Conservation (phyloP, 2,888 invertebrate species). For the Rhagonycha lutea region DNA sequence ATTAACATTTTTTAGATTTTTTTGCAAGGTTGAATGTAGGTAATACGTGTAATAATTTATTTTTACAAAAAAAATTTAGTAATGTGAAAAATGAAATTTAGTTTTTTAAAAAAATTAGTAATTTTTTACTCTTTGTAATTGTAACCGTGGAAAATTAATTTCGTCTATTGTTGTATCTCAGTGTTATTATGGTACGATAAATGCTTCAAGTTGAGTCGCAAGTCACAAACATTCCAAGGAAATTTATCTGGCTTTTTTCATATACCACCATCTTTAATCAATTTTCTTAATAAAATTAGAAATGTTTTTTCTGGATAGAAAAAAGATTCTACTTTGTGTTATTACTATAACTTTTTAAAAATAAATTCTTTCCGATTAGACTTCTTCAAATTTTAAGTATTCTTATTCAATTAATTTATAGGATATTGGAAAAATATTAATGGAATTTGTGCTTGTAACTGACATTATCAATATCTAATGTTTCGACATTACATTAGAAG, state of each 20-base stretch:
- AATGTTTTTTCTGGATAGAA: background rate
- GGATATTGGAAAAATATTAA: background rate
- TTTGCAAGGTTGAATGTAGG: too few species aligned
- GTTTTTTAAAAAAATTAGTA: background rate
- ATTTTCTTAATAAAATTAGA: background rate
- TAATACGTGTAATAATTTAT: background rate
- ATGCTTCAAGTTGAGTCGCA: background rate
- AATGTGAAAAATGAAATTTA: background rate
- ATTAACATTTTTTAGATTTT: too few species aligned
- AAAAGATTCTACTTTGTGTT: background rate
- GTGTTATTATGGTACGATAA: background rate
- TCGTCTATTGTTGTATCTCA: background rate
- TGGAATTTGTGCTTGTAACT: background rate
- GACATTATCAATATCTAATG: background rate
- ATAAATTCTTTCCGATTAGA: background rate
- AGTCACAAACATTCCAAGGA: background rate
- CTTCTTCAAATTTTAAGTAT: background rate
- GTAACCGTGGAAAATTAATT: background rate
- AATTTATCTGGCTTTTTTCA: background rate
- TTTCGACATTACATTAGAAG: background rate
- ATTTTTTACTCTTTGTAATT: background rate
- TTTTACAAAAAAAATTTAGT: background rate
- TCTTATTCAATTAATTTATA: background rate
- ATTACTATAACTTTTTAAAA: background rate
- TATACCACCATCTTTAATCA: background rate